A percentile compares a stretch with the other conserved stretches of the same genome.
Conservation (phyloP, 2,797 vertebrate species). For the Artibeus jamaicensis region DNA sequence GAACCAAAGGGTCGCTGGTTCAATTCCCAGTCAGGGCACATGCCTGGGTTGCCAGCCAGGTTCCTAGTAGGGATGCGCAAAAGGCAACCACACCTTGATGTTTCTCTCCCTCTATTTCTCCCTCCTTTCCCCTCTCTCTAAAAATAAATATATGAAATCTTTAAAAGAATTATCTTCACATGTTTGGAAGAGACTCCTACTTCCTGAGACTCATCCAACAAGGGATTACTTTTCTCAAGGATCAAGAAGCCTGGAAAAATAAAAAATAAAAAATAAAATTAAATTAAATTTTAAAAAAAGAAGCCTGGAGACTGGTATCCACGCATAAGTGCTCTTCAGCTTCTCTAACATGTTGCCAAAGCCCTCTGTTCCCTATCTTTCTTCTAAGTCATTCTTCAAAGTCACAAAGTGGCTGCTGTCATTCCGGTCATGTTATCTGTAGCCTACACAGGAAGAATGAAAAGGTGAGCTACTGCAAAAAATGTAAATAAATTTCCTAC, state of each 20-base stretch:
- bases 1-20: too few species aligned
- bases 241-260: too few species aligned
- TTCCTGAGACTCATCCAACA: neutral
- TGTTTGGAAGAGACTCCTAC: neutral
- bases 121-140: too few species aligned
- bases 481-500: neutral
- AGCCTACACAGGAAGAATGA: neutral
- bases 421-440: neutral
- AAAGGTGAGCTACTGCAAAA: neutral
- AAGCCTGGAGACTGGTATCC: neutral
- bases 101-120: too few species aligned
- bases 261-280: too few species aligned
- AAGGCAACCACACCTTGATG: too few species aligned
- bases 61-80: too few species aligned
- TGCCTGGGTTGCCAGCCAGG: too few species aligned
- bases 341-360: neutral
- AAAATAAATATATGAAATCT: too few species aligned
- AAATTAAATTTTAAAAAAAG: too few species aligned
- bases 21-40: too few species aligned
- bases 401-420: neutral
- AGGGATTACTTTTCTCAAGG: neutral
- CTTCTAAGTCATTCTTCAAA: neutral
- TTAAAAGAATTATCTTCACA: neutral
- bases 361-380: neutral
- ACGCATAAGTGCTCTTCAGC: neutral